Percentiles rank a stretch among this genome's conserved stretches.
Evolutionary conservation across 1,140 invertebrate genomes (phyloP).

Genomic region (Brachionus plicatilis): DNA sequence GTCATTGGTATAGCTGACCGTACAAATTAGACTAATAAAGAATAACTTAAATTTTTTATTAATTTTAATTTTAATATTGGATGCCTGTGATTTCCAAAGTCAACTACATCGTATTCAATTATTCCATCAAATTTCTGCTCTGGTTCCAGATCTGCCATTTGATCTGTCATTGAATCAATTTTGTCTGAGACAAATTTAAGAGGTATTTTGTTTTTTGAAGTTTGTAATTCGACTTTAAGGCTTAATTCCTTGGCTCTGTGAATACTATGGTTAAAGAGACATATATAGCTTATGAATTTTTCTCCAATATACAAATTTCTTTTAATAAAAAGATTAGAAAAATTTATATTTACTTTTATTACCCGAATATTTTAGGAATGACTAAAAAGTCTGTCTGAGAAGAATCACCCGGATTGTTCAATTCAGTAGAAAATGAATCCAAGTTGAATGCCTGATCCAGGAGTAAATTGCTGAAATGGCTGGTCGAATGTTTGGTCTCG

Average conservation of each 20-base stretch:
- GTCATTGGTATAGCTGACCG: constrained; percentile 18
- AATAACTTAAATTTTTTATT: background rate
- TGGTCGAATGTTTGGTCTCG: background rate
- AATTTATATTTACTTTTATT: background rate
- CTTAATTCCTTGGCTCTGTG: background rate
- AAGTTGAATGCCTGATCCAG: background rate
- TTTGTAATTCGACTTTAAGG: constrained; percentile 28
- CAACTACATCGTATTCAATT: constrained; percentile 19
- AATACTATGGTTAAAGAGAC: constrained; percentile 26
- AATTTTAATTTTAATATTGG: background rate
- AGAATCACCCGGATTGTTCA: background rate
- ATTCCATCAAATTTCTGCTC: constrained; percentile 37
- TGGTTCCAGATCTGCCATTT: background rate
- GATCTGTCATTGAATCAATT: background rate
- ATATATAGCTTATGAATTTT: constrained; percentile 28
- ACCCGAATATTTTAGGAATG: constrained; percentile 27
- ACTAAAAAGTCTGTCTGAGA: constrained; percentile 16
- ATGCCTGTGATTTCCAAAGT: constrained; percentile 33
- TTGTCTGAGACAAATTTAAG: background rate
- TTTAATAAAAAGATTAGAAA: background rate
- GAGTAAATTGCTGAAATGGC: background rate
- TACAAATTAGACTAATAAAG: constrained; percentile 20
- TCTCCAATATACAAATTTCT: constrained; percentile 39
- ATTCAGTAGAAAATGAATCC: background rate
- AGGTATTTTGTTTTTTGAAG: background rate